These are phyloP conservation scores for Argopecten irradians DNA, from an alignment of 1,140 invertebrate species.

Conservation along the genomic window DNA sequence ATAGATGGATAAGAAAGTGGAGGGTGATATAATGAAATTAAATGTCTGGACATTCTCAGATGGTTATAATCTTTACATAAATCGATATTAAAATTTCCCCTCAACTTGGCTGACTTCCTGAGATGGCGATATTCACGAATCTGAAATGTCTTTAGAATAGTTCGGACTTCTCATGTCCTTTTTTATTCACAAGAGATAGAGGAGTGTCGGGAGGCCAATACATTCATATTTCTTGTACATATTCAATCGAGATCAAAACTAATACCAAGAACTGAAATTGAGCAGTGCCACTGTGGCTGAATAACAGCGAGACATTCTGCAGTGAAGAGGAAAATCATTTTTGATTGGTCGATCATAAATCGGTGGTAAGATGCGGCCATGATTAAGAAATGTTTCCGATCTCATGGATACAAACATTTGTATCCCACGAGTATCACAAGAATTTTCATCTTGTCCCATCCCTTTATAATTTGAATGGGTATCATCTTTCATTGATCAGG, in stretches of 20 bases:
- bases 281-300: neutral
- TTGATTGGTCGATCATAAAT: neutral
- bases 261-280: neutral
- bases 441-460: neutral
- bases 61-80: neutral
- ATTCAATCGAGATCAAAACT: neutral
- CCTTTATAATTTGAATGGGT: neutral
- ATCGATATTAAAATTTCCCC: neutral
- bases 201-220: no score
- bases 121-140: neutral
- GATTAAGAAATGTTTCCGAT: neutral
- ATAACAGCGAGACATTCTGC: neutral
- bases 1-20: neutral
- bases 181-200: neutral
- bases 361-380: neutral
- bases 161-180: neutral
- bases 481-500: neutral
- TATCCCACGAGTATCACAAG: neutral
- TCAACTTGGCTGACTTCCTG: neutral
- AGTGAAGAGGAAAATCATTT: conserved; percentile 17
- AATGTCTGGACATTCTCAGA: neutral
- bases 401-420: neutral
- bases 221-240: neutral
- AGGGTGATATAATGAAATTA: neutral
- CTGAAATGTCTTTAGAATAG: neutral